These are phyloP conservation scores for Papio anubis DNA, from an alignment of 2,113 vertebrate genomes.

Conservation along the genomic window DNA sequence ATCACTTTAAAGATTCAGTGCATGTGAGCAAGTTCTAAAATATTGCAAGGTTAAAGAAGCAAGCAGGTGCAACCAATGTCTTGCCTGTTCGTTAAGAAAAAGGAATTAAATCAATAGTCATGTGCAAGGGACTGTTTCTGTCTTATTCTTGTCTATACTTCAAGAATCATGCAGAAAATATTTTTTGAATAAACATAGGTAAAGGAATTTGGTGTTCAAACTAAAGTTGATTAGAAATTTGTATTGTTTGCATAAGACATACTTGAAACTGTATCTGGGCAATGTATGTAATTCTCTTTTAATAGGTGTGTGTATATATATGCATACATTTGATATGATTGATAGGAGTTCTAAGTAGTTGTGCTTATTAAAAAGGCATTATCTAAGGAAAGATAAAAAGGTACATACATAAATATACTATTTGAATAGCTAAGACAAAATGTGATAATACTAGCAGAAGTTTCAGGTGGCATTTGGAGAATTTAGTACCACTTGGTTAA, in stretches of 20 bases:
- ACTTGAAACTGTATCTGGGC: background rate
- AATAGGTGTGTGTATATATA: background rate
- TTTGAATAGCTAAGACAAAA: background rate
- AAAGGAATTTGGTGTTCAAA: constrained; percentile 1
- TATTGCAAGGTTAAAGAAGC: background rate
- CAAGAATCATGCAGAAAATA: background rate
- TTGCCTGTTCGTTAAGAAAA: background rate
- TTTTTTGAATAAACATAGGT: background rate
- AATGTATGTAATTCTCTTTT: background rate
- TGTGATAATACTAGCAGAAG: background rate
- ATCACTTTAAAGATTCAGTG: background rate
- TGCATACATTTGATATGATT: background rate
- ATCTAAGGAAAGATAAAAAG: background rate
- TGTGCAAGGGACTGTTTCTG: background rate
- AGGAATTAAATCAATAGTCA: background rate
- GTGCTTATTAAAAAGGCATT: constrained; percentile 1
- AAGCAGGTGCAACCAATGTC: background rate
- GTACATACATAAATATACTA: background rate
- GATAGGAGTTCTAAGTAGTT: background rate
- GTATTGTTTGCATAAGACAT: background rate
- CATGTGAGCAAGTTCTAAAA: background rate
- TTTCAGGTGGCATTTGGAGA: background rate
- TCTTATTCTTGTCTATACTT: background rate
- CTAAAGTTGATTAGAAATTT: background rate
- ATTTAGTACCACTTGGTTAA: background rate